Conservation (phyloP, 2,797 vertebrate species). For the Simalia tracyae region DNA sequence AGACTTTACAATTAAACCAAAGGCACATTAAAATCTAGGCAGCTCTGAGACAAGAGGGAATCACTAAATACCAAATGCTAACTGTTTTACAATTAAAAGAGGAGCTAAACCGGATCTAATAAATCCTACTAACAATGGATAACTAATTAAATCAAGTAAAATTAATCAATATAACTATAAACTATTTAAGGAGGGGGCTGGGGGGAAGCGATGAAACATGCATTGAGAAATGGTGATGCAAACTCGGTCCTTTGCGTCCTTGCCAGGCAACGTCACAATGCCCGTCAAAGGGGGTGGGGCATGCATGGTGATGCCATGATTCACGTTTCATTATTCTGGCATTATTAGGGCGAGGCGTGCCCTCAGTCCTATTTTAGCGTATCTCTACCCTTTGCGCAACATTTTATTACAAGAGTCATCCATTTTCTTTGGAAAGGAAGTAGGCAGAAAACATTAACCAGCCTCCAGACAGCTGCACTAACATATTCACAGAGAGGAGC, state of each 20-base stretch:
- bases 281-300: not conserved
- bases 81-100: not conserved
- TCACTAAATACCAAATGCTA: not conserved
- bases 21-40: not conserved
- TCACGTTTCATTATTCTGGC: not conserved
- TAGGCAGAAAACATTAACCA: not conserved
- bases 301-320: not conserved
- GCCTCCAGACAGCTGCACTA: not conserved
- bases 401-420: not conserved
- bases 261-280: not conserved
- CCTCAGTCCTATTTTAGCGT: not conserved
- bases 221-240: not conserved
- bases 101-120: not conserved
- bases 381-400: not conserved
- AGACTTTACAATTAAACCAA: not conserved
- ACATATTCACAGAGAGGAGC: not conserved
- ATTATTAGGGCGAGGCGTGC: not conserved
- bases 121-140: not conserved
- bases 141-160: not conserved
- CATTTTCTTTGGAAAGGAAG: not conserved
- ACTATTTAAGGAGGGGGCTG: not conserved
- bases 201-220: not conserved
- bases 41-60: not conserved
- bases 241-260: not conserved
- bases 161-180: not conserved